Conservation (phyloP, 2,888 invertebrate species). For the Lampropteryx suffumata region DNA sequence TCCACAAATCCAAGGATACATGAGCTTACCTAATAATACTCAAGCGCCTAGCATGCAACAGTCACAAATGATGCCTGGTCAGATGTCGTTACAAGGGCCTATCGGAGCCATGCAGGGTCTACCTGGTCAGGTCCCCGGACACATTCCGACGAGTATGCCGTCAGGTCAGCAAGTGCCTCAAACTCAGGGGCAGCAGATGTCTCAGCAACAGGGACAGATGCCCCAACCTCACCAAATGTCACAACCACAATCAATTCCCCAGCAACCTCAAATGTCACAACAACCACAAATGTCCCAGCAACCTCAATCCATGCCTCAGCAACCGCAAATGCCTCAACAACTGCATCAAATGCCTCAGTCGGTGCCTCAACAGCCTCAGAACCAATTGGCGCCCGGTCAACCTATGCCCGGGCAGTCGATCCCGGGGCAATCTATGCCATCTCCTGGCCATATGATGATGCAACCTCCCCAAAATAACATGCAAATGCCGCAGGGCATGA, state of each 20-base stretch:
- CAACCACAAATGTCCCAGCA: constrained; percentile 31
- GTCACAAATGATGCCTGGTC: constrained; percentile 54
- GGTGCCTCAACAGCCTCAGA: constrained; percentile 29
- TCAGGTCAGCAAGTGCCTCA: constrained; percentile 38
- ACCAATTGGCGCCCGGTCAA: constrained; percentile 41
- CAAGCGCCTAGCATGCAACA: constrained; percentile 52
- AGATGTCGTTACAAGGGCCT: constrained; percentile 52
- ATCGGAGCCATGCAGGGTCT: constrained; percentile 42
- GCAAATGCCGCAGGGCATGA: constrained; percentile 39
- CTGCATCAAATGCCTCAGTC: constrained; percentile 4
- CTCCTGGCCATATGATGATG: constrained; percentile 48
- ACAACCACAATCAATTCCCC: constrained; percentile 13
- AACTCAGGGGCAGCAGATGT: constrained; percentile 45
- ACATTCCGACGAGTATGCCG: constrained; percentile 44
- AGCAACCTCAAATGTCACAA: constrained; percentile 37
- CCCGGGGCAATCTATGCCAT: constrained; percentile 50
- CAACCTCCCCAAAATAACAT: constrained; percentile 45
- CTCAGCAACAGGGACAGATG: constrained; percentile 40
- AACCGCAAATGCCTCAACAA: constrained; percentile 26
- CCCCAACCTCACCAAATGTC: constrained; percentile 10
- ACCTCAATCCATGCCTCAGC: constrained; percentile 30
- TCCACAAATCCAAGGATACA: constrained; percentile 60
- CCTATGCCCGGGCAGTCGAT: constrained; percentile 43
- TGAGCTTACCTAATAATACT: constrained; percentile 57
- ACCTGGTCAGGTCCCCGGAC: constrained; percentile 48